Conservation (phyloP, 2,113 vertebrate species). For the Cryptotis parvus region DNA sequence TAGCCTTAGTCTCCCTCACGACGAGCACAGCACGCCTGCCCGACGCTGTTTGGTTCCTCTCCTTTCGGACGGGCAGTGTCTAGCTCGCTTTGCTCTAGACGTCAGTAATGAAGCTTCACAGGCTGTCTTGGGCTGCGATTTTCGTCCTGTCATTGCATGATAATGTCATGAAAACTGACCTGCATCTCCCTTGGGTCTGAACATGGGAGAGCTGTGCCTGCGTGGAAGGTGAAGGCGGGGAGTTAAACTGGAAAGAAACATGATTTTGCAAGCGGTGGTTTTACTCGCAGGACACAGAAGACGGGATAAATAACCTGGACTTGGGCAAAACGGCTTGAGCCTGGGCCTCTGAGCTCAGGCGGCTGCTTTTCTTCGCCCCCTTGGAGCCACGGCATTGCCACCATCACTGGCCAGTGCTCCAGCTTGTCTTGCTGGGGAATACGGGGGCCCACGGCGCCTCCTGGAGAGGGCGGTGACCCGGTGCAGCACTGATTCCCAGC, state of each 20-base stretch:
- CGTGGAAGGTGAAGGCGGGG: neutral
- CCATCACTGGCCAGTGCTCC: neutral
- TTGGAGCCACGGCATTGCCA: neutral
- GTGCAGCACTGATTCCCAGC: no score
- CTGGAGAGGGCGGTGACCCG: neutral
- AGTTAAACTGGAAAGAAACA: neutral
- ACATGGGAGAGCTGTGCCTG: neutral
- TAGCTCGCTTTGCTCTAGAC: neutral
- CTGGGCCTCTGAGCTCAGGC: neutral
- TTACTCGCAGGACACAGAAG: conserved; percentile 12
- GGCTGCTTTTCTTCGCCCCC: no score
- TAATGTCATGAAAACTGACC: neutral
- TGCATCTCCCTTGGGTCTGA: neutral
- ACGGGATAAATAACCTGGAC: conserved; percentile 36
- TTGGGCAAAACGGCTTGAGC: conserved; percentile 13
- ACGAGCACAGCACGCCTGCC: neutral
- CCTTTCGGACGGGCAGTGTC: neutral
- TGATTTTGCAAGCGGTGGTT: neutral
- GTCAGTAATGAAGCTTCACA: no score
- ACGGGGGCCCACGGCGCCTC: neutral
- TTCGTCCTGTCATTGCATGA: neutral
- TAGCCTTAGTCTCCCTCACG: neutral
- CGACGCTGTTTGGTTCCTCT: neutral
- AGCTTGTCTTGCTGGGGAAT: neutral
- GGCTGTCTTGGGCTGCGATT: neutral